These are phyloP conservation scores for Sandelia bainsii DNA, from an alignment of 2,797 vertebrate genomes.

Conservation along the genomic window DNA sequence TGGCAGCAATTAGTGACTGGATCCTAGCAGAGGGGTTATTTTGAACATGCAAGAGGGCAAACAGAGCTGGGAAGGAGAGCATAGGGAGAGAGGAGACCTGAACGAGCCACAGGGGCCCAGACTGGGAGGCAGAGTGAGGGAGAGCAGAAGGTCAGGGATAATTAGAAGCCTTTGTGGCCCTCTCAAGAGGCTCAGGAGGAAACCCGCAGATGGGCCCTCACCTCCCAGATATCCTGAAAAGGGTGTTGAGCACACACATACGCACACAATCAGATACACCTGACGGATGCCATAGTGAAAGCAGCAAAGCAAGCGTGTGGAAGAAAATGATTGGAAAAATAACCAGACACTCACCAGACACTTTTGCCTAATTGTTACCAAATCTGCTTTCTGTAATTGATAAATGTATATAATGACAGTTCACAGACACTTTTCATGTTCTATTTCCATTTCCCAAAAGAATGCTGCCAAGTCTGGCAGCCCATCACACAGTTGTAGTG, in stretches of 20 bases:
- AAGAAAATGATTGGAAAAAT: slow-evolving; percentile 11
- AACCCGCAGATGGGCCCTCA: slow-evolving; percentile 78
- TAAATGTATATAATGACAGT: slow-evolving; percentile 22
- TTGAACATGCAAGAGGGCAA: slow-evolving; percentile 69
- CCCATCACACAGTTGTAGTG: slow-evolving; percentile 4
- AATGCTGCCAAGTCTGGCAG: slow-evolving; percentile 4
- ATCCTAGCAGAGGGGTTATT: slow-evolving; percentile 75
- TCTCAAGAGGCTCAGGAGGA: slow-evolving; percentile 81
- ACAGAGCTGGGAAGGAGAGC: slow-evolving; percentile 53
- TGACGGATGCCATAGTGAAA: slow-evolving; percentile 50
- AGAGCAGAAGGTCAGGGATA: slow-evolving; percentile 88
- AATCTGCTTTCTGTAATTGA: slow-evolving; percentile 14
- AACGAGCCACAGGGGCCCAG: slow-evolving; percentile 65
- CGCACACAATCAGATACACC: slow-evolving; percentile 44
- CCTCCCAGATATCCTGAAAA: slow-evolving; percentile 66
- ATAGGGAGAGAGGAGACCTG: slow-evolving; percentile 58
- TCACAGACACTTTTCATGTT: neutral
- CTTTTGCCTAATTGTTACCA: neutral
- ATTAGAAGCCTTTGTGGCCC: slow-evolving; percentile 86
- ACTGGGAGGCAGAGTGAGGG: slow-evolving; percentile 70
- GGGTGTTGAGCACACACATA: slow-evolving; percentile 13
- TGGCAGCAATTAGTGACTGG: slow-evolving; percentile 81
- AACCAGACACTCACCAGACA: neutral
- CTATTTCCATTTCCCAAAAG: slow-evolving; percentile 3
- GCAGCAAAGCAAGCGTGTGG: slow-evolving; percentile 43